phyloP scores from a whole-genome alignment of 2,797 vertebrate genomes.

The Epinephelus malabaricus region DNA sequence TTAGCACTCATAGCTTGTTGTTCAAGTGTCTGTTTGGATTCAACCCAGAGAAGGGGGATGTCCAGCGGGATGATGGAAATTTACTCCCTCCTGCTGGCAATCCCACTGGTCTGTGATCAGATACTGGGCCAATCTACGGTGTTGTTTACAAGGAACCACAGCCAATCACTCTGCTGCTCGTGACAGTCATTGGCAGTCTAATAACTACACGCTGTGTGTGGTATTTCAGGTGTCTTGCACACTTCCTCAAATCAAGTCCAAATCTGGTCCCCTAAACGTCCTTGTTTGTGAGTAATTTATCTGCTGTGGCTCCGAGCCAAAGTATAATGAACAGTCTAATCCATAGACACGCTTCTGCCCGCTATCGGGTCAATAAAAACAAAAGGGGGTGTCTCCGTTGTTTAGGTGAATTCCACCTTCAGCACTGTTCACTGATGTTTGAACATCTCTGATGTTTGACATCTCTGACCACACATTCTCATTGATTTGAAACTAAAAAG shows the following conservation, averaged over 20 bases:
- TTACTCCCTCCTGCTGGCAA: conserved; percentile 42
- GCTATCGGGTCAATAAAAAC: conserved; percentile 40
- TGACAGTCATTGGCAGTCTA: conserved; percentile 45
- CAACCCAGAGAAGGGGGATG: conserved; percentile 26
- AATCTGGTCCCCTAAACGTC: conserved; percentile 25
- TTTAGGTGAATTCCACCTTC: conserved; percentile 25
- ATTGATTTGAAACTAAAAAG: conserved; percentile 17
- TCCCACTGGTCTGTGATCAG: conserved; percentile 50
- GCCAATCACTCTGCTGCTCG: conserved; percentile 45
- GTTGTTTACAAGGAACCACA: conserved; percentile 45
- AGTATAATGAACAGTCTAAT: conserved; percentile 51
- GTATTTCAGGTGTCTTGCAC: conserved; percentile 26
- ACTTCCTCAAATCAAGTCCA: conserved; percentile 30
- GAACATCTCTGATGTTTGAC: not conserved
- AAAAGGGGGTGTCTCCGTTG: conserved; percentile 1
- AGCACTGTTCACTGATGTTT: not conserved
- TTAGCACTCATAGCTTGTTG: conserved; percentile 19
- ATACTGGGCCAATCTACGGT: conserved; percentile 38
- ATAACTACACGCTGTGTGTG: conserved; percentile 29
- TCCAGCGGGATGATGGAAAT: conserved; percentile 28
- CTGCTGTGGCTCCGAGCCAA: conserved; percentile 39
- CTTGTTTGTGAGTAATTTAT: conserved; percentile 46
- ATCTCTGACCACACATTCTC: not conserved
- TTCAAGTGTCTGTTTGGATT: conserved; percentile 40
- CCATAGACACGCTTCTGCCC: conserved; percentile 5